These are phyloP conservation scores for Patella caerulea DNA, from an alignment of 2,888 invertebrate genomes.

Conservation along the genomic window DNA sequence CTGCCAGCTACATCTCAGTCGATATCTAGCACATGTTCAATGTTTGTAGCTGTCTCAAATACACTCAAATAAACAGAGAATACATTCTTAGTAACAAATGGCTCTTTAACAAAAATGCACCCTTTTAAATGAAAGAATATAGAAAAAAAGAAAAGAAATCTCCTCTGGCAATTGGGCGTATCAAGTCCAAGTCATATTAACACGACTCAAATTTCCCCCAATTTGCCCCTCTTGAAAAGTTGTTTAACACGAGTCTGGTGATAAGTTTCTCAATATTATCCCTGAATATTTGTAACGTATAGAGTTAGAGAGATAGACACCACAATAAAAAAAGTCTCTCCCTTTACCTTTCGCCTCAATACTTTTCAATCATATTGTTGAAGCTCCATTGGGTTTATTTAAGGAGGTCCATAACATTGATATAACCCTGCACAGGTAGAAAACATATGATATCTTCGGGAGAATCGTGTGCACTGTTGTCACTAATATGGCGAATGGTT, in stretches of 20 bases:
- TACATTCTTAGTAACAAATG: background rate
- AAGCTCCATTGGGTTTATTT: no score
- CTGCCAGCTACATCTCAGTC: background rate
- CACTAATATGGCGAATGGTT: no score
- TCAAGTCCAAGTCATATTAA: background rate
- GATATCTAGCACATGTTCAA: constrained; percentile 9
- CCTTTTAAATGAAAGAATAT: background rate
- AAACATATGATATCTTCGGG: no score
- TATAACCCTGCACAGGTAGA: no score
- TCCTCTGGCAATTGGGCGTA: constrained; percentile 9
- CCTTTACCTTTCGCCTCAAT: background rate
- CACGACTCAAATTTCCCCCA: background rate
- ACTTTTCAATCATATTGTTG: background rate
- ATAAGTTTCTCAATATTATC: no score
- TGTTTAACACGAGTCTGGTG: no score
- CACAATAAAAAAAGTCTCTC: background rate
- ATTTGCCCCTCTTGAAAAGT: no score
- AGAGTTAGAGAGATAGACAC: background rate
- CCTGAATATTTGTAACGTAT: no score
- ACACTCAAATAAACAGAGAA: constrained; percentile 1
- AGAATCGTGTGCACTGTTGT: no score
- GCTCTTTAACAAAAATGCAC: background rate
- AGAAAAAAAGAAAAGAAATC: background rate
- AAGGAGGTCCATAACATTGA: no score
- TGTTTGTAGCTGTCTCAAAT: background rate